phyloP scores from a whole-genome alignment of 2,888 invertebrate genomes.

The Oithona nana region DNA sequence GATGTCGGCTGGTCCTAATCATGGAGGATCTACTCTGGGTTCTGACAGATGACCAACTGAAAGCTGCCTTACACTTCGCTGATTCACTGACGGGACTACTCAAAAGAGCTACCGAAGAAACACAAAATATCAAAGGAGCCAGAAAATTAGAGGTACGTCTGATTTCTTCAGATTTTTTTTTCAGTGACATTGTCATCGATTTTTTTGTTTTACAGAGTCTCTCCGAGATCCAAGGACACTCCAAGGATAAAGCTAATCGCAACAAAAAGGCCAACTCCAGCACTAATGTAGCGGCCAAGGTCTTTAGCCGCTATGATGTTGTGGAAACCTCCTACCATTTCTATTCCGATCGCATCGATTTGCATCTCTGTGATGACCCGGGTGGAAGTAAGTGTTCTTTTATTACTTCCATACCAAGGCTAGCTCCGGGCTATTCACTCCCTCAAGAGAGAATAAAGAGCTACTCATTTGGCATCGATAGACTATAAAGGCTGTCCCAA shows the following conservation, averaged over 20 bases:
- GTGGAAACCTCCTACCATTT: constrained; percentile 94
- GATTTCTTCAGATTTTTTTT: too few relatives aligned
- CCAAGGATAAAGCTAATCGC: background rate
- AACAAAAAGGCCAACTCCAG: background rate
- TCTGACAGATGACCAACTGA: constrained; percentile 79
- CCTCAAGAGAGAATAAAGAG: too few relatives aligned
- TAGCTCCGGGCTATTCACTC: too few relatives aligned
- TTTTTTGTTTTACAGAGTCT: constrained; percentile 13
- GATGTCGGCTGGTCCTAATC: constrained; percentile 73
- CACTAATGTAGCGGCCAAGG: constrained; percentile 29
- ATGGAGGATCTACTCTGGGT: constrained; percentile 95
- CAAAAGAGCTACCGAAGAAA: constrained; percentile 54
- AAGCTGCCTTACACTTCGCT: constrained; percentile 75
- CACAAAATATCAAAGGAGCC: constrained; percentile 60
- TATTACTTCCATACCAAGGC: background rate
- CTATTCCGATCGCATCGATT: constrained; percentile 65
- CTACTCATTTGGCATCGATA: too few relatives aligned
- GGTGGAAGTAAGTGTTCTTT: constrained; percentile 34
- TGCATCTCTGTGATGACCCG: constrained; percentile 89
- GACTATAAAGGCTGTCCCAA: too few relatives aligned
- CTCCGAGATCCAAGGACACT: background rate
- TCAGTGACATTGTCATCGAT: too few relatives aligned
- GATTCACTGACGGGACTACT: constrained; percentile 65
- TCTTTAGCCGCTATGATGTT: constrained; percentile 78
- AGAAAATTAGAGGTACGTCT: constrained; percentile 50